A percentile compares a stretch with the other conserved stretches of the same genome.
Conservation (phyloP, 53 echinoderm and acorn worm genomes). For the Echinometra lucunter region DNA sequence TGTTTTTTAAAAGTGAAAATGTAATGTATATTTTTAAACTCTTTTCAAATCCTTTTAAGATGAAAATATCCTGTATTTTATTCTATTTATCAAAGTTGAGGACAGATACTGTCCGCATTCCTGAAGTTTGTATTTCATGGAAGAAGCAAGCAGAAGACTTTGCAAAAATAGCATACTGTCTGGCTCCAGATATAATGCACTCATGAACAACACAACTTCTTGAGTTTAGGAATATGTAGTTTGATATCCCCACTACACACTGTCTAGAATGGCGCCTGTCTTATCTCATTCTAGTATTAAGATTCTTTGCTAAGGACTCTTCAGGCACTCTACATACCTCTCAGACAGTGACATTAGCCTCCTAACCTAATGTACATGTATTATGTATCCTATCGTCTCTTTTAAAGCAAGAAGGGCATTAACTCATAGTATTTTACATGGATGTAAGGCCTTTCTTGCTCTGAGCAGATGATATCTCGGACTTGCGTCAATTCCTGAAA, state of each 20-base stretch:
- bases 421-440: too few species aligned
- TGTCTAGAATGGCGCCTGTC: conserved; percentile 30
- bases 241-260: conserved; percentile 3
- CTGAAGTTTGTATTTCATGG: too few species aligned
- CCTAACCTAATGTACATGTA: conserved; percentile 4
- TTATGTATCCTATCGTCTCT: too few species aligned
- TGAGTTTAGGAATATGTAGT: not conserved
- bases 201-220: not conserved
- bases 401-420: not conserved
- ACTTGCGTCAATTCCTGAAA: conserved; percentile 48
- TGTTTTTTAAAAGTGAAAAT: too few species aligned
- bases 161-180: not conserved
- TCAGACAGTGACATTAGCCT: not conserved
- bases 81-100: too few species aligned
- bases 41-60: too few species aligned
- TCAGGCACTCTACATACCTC: conserved; percentile 51
- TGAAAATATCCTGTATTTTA: too few species aligned
- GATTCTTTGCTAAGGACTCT: conserved; percentile 12
- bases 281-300: conserved; percentile 6
- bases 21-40: too few species aligned
- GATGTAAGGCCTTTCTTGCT: too few species aligned
- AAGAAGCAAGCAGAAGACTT: not conserved
- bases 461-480: too few species aligned
- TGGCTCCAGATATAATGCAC: not conserved
- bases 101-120: too few species aligned